Base-by-base conservation (phyloP, 2,113 vertebrate genomes). In the Xenus cinereus region DNA sequence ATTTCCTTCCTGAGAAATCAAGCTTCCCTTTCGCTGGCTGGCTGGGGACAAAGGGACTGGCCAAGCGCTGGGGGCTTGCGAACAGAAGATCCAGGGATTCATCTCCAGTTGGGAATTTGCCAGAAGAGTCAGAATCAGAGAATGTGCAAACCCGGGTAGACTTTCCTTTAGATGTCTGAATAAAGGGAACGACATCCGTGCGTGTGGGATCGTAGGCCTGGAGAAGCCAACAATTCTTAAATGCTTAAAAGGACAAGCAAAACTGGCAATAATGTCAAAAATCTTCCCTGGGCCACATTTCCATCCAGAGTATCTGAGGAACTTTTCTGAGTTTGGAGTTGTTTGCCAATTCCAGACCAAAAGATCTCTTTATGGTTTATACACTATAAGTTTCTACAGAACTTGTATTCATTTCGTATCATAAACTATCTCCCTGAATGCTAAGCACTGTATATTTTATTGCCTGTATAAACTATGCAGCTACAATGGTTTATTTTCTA, bases 151-250 rank as follows among this genome's bases (percentile, higher is more conserved):
- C 32, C 6, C 0, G 0, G 3, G 14, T 57, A 5, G 9, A 4
- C 9, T 23, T 53, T 50, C 46, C 69, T 67, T 41, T 11, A 28
- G 48, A 5, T 11, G n/a, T 12, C 14, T 21, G 5, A 74, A 54
- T 28, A 62, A 39, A 74, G 56, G 32, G 30, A 73, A 33, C 41
- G 12, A 23, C 9, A 9, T n/a, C 17, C 20, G 8, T 7, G 6
- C 4, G 14, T 4, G n/a, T 0, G 1, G n/a, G 60, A 51, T n/a
- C 1, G 0, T 13, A 26, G 57, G 18, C 27, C 21, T 64, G 74
- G 68, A 74, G 64, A 87, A 57, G 16, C 56, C 79, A 72, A 26
- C 18, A 85, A 9, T 46, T 41, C 56, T 63, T 35, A 48, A 56
- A 19, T 27, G n/a, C 33, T 43, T 57, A 33, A 63, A 22, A 71